These are phyloP conservation scores for Origma solitaria DNA, from an alignment of 2,113 vertebrate species.

Conservation along the genomic window DNA sequence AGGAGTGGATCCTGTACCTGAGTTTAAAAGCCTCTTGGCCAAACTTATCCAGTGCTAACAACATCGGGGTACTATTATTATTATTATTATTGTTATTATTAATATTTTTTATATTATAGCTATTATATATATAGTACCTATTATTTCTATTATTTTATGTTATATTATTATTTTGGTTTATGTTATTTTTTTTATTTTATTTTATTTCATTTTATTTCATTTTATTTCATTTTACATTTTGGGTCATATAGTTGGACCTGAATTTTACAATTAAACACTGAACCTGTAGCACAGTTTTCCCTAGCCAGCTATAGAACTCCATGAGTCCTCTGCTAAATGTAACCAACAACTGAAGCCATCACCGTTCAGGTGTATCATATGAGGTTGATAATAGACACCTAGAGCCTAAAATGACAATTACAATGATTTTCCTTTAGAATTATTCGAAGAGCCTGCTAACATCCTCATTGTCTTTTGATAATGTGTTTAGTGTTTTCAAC, in stretches of 20 bases:
- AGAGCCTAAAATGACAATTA: neutral
- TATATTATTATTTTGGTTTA: too few relatives aligned
- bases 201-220: neutral
- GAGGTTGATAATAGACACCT: neutral
- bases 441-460: neutral
- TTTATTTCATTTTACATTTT: neutral
- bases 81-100: neutral
- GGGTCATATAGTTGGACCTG: accelerated
- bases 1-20: neutral
- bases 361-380: neutral
- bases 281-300: neutral
- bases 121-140: too few relatives aligned
- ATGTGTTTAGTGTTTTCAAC: neutral
- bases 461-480: neutral
- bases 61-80: too few relatives aligned
- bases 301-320: neutral
- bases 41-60: neutral
- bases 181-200: neutral
- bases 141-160: too few relatives aligned
- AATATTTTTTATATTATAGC: too few relatives aligned
- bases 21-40: neutral
- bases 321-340: neutral
- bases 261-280: neutral
- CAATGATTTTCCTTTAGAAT: neutral
- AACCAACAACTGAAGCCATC: neutral